A percentile compares a stretch with the other conserved stretches of the same genome.
These are phyloP conservation scores for Hirundo rustica DNA, from an alignment of 2,797 vertebrate species.

Conservation along the genomic window DNA sequence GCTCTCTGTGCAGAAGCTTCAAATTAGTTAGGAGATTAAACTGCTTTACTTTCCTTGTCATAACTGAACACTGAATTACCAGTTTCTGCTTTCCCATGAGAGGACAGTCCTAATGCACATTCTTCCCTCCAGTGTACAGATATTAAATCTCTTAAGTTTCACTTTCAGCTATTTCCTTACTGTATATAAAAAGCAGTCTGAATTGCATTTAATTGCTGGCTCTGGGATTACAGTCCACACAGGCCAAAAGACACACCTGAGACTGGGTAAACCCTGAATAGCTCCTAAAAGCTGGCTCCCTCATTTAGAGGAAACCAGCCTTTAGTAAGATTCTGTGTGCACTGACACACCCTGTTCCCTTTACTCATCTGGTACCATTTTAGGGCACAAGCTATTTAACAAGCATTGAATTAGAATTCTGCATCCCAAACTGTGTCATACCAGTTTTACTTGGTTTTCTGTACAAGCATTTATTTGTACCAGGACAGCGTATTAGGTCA, in stretches of 20 bases:
- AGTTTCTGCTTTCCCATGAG: neutral
- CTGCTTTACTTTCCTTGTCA: neutral
- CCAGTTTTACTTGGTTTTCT: neutral
- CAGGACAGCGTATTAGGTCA: neutral
- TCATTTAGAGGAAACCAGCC: neutral
- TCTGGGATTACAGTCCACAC: neutral
- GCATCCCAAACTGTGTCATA: neutral
- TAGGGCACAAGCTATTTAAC: neutral
- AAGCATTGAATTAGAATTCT: neutral
- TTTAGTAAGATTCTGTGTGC: neutral
- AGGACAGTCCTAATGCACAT: neutral
- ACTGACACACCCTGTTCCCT: neutral
- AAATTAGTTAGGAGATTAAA: neutral
- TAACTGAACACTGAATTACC: neutral
- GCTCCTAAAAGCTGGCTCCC: neutral
- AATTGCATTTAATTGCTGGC: slow-evolving; percentile 32
- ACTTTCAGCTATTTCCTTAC: neutral
- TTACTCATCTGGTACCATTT: neutral
- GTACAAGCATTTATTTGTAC: neutral
- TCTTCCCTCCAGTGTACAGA: neutral
- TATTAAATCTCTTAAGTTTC: neutral
- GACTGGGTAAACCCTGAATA: neutral
- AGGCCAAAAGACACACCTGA: neutral
- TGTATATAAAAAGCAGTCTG: neutral
- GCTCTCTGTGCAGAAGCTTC: neutral